Evolutionary conservation across 1,140 invertebrate genomes (phyloP).

Genomic region (Eciton burchellii): DNA sequence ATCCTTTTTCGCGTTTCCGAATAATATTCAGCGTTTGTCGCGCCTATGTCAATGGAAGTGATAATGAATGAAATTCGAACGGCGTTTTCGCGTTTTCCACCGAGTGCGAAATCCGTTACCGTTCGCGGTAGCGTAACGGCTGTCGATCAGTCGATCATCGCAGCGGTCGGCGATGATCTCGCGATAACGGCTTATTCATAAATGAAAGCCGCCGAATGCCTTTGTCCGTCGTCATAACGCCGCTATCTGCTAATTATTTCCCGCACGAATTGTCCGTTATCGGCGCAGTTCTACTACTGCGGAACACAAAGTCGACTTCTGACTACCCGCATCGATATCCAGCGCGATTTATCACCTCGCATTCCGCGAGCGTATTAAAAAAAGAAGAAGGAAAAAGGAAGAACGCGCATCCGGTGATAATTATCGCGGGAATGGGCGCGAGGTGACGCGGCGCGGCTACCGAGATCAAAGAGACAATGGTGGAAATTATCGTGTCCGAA

Average conservation of each 20-base stretch:
- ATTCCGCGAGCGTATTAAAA: background rate
- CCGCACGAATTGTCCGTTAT: slow-evolving; percentile 23
- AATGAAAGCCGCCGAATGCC: background rate
- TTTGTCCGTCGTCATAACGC: slow-evolving; percentile 21
- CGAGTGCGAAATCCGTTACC: background rate
- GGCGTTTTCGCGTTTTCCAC: background rate
- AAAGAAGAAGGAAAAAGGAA: too few relatives aligned
- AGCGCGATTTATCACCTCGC: background rate
- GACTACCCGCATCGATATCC: background rate
- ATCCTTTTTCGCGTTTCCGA: too few relatives aligned
- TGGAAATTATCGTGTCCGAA: background rate
- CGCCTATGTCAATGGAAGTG: too few relatives aligned
- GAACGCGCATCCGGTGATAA: background rate
- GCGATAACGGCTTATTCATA: slow-evolving; percentile 21
- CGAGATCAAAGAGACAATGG: background rate
- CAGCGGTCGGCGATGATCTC: background rate
- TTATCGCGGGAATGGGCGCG: background rate
- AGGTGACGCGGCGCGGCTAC: background rate
- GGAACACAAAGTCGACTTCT: background rate
- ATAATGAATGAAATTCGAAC: slow-evolving; percentile 2
- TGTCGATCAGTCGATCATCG: background rate
- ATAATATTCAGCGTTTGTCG: too few relatives aligned
- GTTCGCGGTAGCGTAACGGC: slow-evolving; percentile 3
- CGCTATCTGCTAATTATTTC: slow-evolving; percentile 39
- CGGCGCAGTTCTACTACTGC: background rate